These are phyloP conservation scores for Limnephilus marmoratus DNA, from an alignment of 2,888 invertebrate species.

Conservation along the genomic window DNA sequence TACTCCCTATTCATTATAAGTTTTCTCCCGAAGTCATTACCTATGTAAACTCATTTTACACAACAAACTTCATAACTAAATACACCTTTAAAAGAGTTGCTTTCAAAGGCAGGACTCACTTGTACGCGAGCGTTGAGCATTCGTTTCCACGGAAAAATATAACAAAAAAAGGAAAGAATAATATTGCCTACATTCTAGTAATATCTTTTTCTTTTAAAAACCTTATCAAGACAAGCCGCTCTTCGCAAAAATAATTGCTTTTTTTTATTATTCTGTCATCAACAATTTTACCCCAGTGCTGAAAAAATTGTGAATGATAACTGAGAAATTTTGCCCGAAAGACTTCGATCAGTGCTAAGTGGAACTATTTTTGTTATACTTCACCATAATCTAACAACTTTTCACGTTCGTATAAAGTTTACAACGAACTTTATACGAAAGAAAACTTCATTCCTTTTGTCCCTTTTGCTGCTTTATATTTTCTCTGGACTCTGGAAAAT, in stretches of 20 bases:
- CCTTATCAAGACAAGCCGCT: not conserved
- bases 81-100: conserved; percentile 47
- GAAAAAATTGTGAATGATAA: not conserved
- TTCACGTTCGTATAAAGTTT: not conserved
- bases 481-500: not conserved
- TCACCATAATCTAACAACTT: not conserved
- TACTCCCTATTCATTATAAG: conserved; percentile 52
- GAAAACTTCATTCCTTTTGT: not conserved
- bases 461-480: not conserved
- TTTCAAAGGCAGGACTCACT: conserved; percentile 34
- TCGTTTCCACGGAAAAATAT: not conserved
- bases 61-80: conserved; percentile 51
- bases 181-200: not conserved
- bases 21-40: conserved; percentile 52
- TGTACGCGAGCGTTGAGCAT: not conserved
- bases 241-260: not conserved
- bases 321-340: not conserved
- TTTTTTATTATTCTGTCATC: not conserved
- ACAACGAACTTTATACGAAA: not conserved
- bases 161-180: not conserved
- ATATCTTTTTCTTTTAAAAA: not conserved
- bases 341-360: not conserved
- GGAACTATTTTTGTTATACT: not conserved
- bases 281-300: not conserved
- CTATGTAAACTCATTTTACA: conserved; percentile 52